Percentiles rank a stretch among this genome's conserved stretches.
These are phyloP conservation scores for Amphiprion percula DNA, from an alignment of 2,113 vertebrate genomes.

Conservation along the genomic window DNA sequence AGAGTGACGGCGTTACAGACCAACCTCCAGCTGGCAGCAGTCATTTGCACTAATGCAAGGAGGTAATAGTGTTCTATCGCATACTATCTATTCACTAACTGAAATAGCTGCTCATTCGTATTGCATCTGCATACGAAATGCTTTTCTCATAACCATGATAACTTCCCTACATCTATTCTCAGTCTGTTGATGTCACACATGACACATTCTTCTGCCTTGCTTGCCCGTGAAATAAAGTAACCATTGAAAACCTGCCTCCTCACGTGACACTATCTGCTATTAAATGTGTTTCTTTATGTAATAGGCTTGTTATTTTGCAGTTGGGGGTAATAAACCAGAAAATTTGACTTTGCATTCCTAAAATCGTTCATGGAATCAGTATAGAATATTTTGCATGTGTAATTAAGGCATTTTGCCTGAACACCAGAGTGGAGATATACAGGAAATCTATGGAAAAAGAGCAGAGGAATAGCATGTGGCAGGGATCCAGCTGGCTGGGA, in stretches of 20 bases:
- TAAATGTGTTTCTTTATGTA: too few species aligned
- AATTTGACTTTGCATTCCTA: too few species aligned
- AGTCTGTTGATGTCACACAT: neutral
- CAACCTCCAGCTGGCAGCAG: constrained; percentile 94
- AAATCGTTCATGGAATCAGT: too few species aligned
- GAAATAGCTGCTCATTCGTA: constrained; percentile 23
- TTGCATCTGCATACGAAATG: constrained; percentile 20
- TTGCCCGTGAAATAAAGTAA: too few species aligned
- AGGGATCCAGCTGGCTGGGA: neutral
- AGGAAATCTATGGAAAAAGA: neutral
- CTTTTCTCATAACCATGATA: constrained; percentile 7
- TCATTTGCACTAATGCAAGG: constrained; percentile 97
- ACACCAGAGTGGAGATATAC: too few species aligned
- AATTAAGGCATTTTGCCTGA: too few species aligned
- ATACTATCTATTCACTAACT: neutral
- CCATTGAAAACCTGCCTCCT: neutral
- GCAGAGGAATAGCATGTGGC: neutral
- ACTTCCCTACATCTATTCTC: constrained; percentile 8
- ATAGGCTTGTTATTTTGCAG: neutral
- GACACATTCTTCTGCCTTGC: too few species aligned
- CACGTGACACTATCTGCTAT: neutral
- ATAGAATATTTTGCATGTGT: too few species aligned
- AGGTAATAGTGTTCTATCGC: constrained; percentile 83
- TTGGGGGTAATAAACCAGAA: too few species aligned
- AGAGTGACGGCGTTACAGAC: constrained; percentile 94